Evolutionary conservation across 2,888 invertebrate species (phyloP).

Genomic region (Cotesia congregata): DNA sequence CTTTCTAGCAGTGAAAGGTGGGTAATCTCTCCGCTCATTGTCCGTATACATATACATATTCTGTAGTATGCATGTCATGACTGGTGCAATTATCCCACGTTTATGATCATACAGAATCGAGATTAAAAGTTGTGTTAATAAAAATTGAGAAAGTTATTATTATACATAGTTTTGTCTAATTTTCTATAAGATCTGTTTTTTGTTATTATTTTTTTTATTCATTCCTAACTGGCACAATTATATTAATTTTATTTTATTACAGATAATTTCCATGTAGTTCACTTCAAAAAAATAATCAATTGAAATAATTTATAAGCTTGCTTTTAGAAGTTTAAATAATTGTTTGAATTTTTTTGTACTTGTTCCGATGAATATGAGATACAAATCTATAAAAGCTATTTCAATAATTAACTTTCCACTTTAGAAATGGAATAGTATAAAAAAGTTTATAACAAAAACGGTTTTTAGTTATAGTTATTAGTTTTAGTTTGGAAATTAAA

Average conservation of each 20-base stretch:
- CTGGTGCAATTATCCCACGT: conserved; percentile 47
- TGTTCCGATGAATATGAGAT: background rate
- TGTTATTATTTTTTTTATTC: conserved; percentile 1
- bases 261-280: too few relatives aligned
- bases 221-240: background rate
- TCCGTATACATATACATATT: conserved; percentile 19
- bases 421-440: too few relatives aligned
- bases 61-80: conserved; percentile 39
- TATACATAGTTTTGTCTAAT: background rate
- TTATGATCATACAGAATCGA: conserved; percentile 44
- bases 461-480: too few relatives aligned
- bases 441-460: too few relatives aligned
- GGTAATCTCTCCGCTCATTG: conserved; percentile 48
- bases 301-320: too few relatives aligned
- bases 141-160: conserved; percentile 19
- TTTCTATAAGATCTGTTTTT: conserved; percentile 7
- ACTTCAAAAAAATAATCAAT: too few relatives aligned
- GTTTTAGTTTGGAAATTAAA: too few relatives aligned
- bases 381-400: background rate
- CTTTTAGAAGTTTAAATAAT: background rate
- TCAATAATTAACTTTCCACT: background rate
- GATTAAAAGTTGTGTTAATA: conserved; percentile 46
- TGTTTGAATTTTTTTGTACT: background rate
- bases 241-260: background rate
- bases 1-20: conserved; percentile 53